Conservation (phyloP, 1,140 invertebrate genomes). For the Penaeus vannamei region DNA sequence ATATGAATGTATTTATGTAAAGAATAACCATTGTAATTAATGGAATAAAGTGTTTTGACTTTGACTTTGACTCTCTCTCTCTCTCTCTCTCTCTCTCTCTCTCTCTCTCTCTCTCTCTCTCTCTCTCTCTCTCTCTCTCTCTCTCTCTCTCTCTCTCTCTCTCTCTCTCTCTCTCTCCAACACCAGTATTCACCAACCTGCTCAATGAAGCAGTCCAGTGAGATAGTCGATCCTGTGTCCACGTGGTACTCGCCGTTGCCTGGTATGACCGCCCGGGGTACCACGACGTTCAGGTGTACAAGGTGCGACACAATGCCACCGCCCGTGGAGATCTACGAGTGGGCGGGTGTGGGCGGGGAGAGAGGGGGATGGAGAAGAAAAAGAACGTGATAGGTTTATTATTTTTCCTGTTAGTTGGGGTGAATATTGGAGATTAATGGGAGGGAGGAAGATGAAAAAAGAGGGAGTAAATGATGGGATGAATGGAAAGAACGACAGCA, state of each 20-base stretch:
- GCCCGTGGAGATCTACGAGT: conserved; percentile 84
- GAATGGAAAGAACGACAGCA: background rate
- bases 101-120: too few relatives aligned
- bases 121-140: too few relatives aligned
- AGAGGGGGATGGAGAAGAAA: background rate
- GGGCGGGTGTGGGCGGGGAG: background rate
- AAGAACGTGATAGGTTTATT: conserved; percentile 27
- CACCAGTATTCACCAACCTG: conserved; percentile 78
- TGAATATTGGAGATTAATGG: background rate
- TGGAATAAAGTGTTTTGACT: too few relatives aligned
- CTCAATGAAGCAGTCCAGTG: conserved; percentile 91
- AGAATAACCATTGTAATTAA: too few relatives aligned
- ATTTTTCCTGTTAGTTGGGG: background rate
- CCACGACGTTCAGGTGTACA: conserved; percentile 87
- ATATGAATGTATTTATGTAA: too few relatives aligned
- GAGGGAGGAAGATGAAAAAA: background rate
- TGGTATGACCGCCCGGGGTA: conserved; percentile 89
- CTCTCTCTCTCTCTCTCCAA: background rate
- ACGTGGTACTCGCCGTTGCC: conserved; percentile 88
- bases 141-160: too few relatives aligned
- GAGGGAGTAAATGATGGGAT: background rate
- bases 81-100: too few relatives aligned
- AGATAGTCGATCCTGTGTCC: conserved; percentile 89
- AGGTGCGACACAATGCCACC: conserved; percentile 88
- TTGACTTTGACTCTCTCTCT: too few relatives aligned